Percentiles rank a stretch among this genome's conserved stretches.
Evolutionary conservation across 2,797 vertebrate genomes (phyloP).

Genomic region (Mareca penelope): DNA sequence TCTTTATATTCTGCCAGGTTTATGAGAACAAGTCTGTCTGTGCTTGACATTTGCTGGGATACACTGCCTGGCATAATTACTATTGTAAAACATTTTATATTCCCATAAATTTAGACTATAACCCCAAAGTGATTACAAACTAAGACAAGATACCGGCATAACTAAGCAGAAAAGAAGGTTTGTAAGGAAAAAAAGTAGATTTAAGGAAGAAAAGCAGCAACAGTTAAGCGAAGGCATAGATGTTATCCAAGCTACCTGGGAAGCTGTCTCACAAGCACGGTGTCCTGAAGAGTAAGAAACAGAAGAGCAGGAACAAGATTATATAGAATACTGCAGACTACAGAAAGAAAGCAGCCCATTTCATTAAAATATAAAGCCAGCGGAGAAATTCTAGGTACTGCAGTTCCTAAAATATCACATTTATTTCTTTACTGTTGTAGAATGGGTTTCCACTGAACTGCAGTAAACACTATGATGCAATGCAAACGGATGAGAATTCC

Average conservation of each 20-base stretch:
- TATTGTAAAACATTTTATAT: background rate
- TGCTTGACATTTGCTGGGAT: background rate
- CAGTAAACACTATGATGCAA: background rate
- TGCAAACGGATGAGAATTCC: background rate
- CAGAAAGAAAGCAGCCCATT: background rate
- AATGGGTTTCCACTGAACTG: background rate
- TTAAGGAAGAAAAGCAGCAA: background rate
- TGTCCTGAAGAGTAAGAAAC: background rate
- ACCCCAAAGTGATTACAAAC: background rate
- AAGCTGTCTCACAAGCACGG: background rate
- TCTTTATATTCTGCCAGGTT: background rate
- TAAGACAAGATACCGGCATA: background rate
- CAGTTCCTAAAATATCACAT: background rate
- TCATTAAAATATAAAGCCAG: background rate
- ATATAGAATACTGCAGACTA: background rate
- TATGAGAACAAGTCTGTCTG: background rate
- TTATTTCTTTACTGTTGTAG: background rate
- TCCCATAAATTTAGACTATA: background rate
- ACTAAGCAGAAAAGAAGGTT: background rate
- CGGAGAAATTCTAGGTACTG: background rate
- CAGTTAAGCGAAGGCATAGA: background rate
- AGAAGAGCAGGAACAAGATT: background rate
- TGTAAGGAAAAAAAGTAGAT: background rate
- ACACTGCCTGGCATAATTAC: background rate
- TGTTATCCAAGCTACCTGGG: background rate